These are phyloP conservation scores for Acrossocheilus wenchowensis DNA, from an alignment of 2,797 vertebrate genomes.

Conservation along the genomic window DNA sequence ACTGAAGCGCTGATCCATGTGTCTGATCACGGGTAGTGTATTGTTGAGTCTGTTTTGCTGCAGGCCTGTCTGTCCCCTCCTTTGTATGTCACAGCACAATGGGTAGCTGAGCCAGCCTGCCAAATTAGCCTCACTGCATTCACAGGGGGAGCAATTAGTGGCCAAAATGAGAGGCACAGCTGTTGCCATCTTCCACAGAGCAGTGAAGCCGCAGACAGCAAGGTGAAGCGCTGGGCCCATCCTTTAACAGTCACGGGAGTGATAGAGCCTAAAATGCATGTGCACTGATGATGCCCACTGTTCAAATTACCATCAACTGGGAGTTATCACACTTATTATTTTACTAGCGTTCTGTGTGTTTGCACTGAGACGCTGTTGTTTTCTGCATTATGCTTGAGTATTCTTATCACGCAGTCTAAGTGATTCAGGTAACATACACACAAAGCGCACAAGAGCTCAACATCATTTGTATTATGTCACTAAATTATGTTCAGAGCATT, in stretches of 20 bases:
- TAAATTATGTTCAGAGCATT: constrained; percentile 43
- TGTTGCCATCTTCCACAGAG: constrained; percentile 52
- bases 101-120: constrained; percentile 39
- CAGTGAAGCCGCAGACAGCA: constrained; percentile 37
- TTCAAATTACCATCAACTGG: neutral
- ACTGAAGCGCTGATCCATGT: constrained; percentile 19
- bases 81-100: constrained; percentile 46
- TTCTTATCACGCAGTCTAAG: neutral
- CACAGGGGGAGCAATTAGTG: constrained; percentile 59
- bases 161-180: constrained; percentile 40
- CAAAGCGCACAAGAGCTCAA: neutral
- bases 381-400: constrained; percentile 13
- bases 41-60: constrained; percentile 21
- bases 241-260: constrained; percentile 20
- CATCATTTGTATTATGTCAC: constrained; percentile 29
- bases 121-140: constrained; percentile 49
- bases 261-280: constrained; percentile 17
- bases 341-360: constrained; percentile 14
- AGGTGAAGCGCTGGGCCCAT: constrained; percentile 28
- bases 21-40: constrained; percentile 11
- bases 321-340: neutral
- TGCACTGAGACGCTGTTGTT: constrained; percentile 2
- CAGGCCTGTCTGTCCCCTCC: neutral
- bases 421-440: constrained; percentile 20
- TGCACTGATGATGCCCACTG: constrained; percentile 8